Evolutionary conservation across 2,888 invertebrate species (phyloP), one percentile per base, ranked within the genome.

Genomic region (Euzophera pinguis): DNA sequence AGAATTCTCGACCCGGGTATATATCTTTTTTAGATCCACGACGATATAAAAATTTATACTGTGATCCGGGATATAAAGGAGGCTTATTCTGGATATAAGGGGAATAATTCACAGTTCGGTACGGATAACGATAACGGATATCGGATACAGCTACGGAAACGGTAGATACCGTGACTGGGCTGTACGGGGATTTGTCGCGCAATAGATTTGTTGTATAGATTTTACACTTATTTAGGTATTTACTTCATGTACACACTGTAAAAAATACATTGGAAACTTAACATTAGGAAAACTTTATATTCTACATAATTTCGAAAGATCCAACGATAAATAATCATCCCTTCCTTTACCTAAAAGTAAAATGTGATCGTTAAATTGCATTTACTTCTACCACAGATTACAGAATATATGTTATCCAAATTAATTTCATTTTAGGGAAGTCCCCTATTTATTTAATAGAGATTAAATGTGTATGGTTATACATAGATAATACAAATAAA

Each of bases 21-120:
- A 47, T 50, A 50, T 50, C 64, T 63, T 53, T 67, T 69, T 67
- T 65, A 73, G 72, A 81, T 79, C 78, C 75, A 59, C 56, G 55
- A 56, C 71, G 76, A 75, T 83, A 83, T 81, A 81, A 84, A 83
- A 75, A 82, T 84, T 73, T 84, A 84, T 84, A 78, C 64, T 70
- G 57, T 61, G 64, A 55, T 14, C 52, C 59, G 71, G 73, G 70
- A 78, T 82, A 82, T 82, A 16, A 32, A 79, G 63, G 61, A 72
- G 74, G 67, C 75, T 82, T 78, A 74, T 64, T 39, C 54, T 62
- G 72, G 69, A 71, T 67, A 64, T 55, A 53, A 54, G 10, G 52
- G 57, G 67, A 55, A 71, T 71, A 71, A 72, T 67, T 71, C 64
- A 65, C 65, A 64, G 67, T 65, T 61, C 64, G 64, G 61, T 56